Base-by-base conservation (phyloP, 2,888 invertebrate genomes). In the Sarcophaga subvicina region DNA sequence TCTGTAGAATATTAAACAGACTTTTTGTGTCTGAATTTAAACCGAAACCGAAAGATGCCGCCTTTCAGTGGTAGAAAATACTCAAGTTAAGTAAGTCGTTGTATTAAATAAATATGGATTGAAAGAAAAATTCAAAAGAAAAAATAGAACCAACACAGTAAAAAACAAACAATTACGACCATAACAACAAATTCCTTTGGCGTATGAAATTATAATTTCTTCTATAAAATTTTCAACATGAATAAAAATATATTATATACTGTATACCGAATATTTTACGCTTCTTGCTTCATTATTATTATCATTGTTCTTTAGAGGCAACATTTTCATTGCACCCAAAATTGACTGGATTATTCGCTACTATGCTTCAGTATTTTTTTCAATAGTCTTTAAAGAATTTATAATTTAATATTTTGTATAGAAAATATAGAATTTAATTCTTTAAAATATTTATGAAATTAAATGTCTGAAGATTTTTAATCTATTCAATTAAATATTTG, bases 161-260 rank as follows among this genome's bases (percentile, higher is more conserved):
- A 64, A 6, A 27, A 22, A 22, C 1, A 64, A 64, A 63, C 22
- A 64, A 4, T 14, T 49, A 49, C 12, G 1, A 5, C 54, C 54
- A 54, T 17, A 12, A 54, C 25, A 25, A 64, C 11, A 64, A 64
- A 64, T 64, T 27, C 64, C 2, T 64, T 64, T 27, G 17, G 27
- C 64, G 27, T 64, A 27, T 64, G 27, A 25, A 27, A 64, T 64
- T 64, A 27, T 64, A 64, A 37, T 64, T 64, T 27, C 14, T 27
- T 64, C 27, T 64, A 64, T 25, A 64, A 25, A 64, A 64, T 64
- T 64, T 64, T 64, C 27, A 64, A 64, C 64, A 27, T 64, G 64
- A 37, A 64, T 64, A 27, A 64, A 27, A 25, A 64, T 27, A 12
- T 17, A 64, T 4, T 14, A 14, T 10, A 37, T 10, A 0, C 22